Evolutionary conservation across 2,113 vertebrate genomes (phyloP), one percentile per base, ranked within the genome.

Genomic region (Pandion haliaetus): DNA sequence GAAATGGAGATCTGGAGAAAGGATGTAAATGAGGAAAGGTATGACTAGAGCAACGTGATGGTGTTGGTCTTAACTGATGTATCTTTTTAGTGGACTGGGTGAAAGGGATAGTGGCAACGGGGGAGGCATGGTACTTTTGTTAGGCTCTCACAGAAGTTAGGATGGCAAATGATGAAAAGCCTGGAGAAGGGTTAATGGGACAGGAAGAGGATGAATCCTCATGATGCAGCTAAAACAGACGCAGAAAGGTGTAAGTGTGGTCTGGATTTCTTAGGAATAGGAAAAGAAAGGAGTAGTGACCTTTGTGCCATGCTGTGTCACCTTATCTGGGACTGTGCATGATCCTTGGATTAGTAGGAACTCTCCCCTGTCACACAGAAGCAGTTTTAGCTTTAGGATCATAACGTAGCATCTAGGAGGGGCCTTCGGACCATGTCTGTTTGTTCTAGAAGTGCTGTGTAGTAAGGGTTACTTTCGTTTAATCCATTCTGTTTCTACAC

Each of bases 1-100:
- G 50, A 55, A 72, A 45, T 32, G 12, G 55, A 79, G 65, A 59
- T 58, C 25, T 61, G 34, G 65, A 82, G 45, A 40, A 87, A 47
- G 17, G 24, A 44, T 77, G 16, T 80, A 71, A 66, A 42, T 3
- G 2, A 57, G 28, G 36, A 72, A 47, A 29, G 28, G 8, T 72
- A 25, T 0, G 4, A 12, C 38, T 80, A 44, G n/a, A 55, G 31
- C 58, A 77, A n/a, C 0, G 0, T 8, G 31, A 42, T 67, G 32
- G 32, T 45, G 47, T 63, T 0, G 0, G 8, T 84, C 23, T 61
- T 59, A 81, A 61, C 3, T 50, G 38, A 47, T 77, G 17, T 28
- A 5, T 50, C 34, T 81, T 55, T 76, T 49, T 40, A 58, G 44
- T 42, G 38, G 7, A 12, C 17, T 36, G 36, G 3, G 21, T 79